Base-by-base conservation (phyloP, 2,888 invertebrate genomes). In the Hypomecis atomaria region DNA sequence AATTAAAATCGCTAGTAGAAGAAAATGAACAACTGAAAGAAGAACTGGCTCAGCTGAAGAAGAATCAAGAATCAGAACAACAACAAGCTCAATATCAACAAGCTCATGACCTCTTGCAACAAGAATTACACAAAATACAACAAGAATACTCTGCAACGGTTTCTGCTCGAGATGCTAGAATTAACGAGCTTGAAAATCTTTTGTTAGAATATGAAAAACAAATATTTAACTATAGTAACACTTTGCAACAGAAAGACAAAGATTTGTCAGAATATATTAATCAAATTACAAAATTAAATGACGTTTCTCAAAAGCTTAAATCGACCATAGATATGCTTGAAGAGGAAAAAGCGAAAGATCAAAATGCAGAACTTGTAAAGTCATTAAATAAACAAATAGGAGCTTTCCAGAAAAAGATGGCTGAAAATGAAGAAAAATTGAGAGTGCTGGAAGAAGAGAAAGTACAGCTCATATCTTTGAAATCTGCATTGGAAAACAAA, bases 211-310 rank as follows among this genome's bases (percentile, higher is more conserved):
- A 94, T 76, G 93, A 94, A 76, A 87, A 85, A 52, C 92, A 93
- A 78, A 88, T 93, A 74, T 82, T 82, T 61, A 92, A 86, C 66
- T 89, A 90, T 62, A 83, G 86, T 33, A 90, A 87, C 67, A 82
- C 83, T 34, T 76, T 92, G 66, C 90, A 91, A 71, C 89, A 89
- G 71, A 93, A 92, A 78, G 89, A 92, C 71, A 91, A 90, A 76
- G 91, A 91, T 78, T 77, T 93, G 59, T 76, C 89, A 8, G 89
- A 91, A 65, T 92, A 94, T 78, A 87, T 93, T 6, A 90, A 92
- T 61, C 93, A 94, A 86, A 86, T 94, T 7, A 88, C 93, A 23
- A 93, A 94, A 78, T 76, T 94, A 13, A 94, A 94, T 78, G 87
- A 88, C 67, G 84, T 92, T 9, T 87, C 94, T 5, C 89, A 91